These are phyloP conservation scores for Rattus rattus DNA, from an alignment of 2,113 vertebrate species.

Conservation along the genomic window DNA sequence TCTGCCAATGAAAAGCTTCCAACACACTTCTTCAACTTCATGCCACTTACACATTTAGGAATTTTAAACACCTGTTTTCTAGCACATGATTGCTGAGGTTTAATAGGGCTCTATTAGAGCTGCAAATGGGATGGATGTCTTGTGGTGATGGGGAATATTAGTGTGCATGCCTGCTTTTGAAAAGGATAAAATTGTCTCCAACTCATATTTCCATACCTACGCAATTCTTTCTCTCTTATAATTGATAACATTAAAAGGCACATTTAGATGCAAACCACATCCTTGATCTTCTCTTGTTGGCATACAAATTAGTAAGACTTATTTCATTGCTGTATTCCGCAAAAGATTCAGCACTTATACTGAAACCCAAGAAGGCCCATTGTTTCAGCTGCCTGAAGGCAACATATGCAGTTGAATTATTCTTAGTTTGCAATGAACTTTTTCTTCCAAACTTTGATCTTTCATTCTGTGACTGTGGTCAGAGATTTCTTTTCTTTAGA, in stretches of 20 bases:
- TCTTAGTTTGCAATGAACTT: not conserved
- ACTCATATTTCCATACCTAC: conserved; percentile 29
- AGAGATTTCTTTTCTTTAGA: not conserved
- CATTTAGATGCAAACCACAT: conserved; percentile 18
- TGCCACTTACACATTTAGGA: conserved; percentile 76
- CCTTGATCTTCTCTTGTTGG: conserved; percentile 27
- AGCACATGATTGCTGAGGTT: conserved; percentile 77
- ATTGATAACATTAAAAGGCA: conserved; percentile 53
- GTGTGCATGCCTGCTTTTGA: conserved; percentile 67
- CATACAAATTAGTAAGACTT: not conserved
- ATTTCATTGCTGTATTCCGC: not conserved
- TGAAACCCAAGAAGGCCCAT: not conserved
- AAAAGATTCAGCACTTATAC: not conserved
- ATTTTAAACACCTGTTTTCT: conserved; percentile 80
- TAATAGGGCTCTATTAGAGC: conserved; percentile 74
- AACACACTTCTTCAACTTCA: conserved; percentile 69
- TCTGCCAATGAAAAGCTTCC: conserved; percentile 72
- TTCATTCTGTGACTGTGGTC: not conserved
- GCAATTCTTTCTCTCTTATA: conserved; percentile 40
- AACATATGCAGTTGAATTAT: not conserved
- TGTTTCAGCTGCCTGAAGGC: not conserved
- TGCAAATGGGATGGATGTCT: conserved; percentile 65
- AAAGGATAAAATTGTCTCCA: conserved; percentile 56
- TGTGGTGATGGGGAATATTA: conserved; percentile 66
- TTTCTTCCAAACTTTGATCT: not conserved